These are phyloP conservation scores for Bombyx mori DNA, from an alignment of 1,140 invertebrate species.

Conservation along the genomic window DNA sequence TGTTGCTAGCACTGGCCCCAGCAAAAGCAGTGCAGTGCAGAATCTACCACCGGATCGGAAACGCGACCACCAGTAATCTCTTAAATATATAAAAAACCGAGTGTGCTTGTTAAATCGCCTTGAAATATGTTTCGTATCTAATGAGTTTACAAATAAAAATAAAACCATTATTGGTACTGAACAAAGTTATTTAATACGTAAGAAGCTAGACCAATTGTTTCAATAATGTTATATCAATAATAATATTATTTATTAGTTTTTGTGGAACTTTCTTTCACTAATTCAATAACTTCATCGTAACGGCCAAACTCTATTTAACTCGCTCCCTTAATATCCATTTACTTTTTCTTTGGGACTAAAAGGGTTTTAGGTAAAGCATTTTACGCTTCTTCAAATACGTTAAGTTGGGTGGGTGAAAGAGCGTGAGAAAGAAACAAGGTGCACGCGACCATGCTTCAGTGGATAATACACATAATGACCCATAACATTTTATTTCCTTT, in stretches of 20 bases:
- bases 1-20: no score
- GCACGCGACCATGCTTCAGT: slow-evolving; percentile 20
- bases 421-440: slow-evolving; percentile 49
- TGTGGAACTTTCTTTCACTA: slow-evolving; percentile 28
- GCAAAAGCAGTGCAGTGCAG: no score
- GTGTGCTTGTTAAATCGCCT: no score
- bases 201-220: slow-evolving; percentile 33
- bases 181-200: slow-evolving; percentile 24
- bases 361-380: slow-evolving; percentile 41
- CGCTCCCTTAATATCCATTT: slow-evolving; percentile 11
- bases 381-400: slow-evolving; percentile 39
- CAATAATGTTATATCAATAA: background rate
- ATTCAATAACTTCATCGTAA: slow-evolving; percentile 8
- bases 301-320: slow-evolving; percentile 4
- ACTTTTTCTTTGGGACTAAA: slow-evolving; percentile 23
- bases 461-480: slow-evolving; percentile 29
- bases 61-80: no score
- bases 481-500: slow-evolving; percentile 30
- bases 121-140: no score
- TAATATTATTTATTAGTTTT: slow-evolving; percentile 12
- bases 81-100: no score
- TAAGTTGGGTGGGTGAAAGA: slow-evolving; percentile 28
- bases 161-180: no score
- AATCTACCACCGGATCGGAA: no score
- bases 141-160: no score